phyloP scores from a whole-genome alignment of 2,888 invertebrate species.

The Drosophila fulvimacula region DNA sequence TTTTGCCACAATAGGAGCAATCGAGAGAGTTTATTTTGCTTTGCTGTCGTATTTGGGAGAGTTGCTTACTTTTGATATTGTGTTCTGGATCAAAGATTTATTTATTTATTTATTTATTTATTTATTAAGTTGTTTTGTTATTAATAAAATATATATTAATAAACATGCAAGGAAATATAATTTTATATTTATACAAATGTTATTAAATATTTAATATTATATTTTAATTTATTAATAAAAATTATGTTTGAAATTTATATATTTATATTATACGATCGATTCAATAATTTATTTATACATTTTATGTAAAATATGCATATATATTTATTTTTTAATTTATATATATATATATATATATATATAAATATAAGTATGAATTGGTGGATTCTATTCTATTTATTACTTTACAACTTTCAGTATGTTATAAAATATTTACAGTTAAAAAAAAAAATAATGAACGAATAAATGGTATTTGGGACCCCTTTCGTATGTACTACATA shows the following conservation, averaged over 20 bases:
- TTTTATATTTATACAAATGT: too few species aligned
- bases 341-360: not conserved
- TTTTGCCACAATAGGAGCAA: conserved; percentile 12
- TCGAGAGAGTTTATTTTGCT: conserved; percentile 5
- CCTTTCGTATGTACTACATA: conserved; percentile 15
- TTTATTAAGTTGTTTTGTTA: too few species aligned
- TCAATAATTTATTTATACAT: not conserved
- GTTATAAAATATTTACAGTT: conserved; percentile 14
- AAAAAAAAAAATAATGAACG: not conserved
- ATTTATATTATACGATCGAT: too few species aligned
- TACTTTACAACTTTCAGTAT: conserved; percentile 3
- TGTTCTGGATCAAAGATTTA: not conserved
- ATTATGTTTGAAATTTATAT: too few species aligned
- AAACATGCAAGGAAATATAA: too few species aligned
- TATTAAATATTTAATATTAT: too few species aligned
- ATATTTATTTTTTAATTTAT: not conserved
- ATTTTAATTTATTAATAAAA: too few species aligned
- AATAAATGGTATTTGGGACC: conserved; percentile 19
- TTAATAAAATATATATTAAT: too few species aligned
- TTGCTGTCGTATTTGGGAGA: not conserved
- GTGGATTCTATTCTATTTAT: too few species aligned
- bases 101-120: not conserved
- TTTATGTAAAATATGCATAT: not conserved
- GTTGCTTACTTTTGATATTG: not conserved
- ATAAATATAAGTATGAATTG: too few species aligned